phyloP scores from a whole-genome alignment of 2,113 vertebrate genomes.

The Percopsis transmontana region DNA sequence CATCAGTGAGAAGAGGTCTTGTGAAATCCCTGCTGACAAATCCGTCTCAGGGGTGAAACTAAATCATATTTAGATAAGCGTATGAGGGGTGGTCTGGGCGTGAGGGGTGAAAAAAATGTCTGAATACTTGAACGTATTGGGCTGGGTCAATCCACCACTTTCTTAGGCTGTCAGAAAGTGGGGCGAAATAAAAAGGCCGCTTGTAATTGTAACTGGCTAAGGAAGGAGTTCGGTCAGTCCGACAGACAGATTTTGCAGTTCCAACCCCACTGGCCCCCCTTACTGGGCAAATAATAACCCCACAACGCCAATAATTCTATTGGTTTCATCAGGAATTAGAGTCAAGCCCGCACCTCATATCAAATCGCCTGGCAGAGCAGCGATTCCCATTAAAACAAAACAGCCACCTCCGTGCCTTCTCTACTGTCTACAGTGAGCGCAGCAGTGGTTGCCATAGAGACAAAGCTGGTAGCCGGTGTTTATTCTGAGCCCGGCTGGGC shows the following conservation, averaged over 20 bases:
- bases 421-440: constrained; percentile 28
- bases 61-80: constrained; percentile 75
- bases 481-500: constrained; percentile 72
- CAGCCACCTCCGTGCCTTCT: constrained; percentile 17
- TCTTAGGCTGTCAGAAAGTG: constrained; percentile 58
- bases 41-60: constrained; percentile 62
- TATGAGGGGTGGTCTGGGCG: constrained; percentile 11
- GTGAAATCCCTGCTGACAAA: constrained; percentile 70
- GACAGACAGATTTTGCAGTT: constrained; percentile 41
- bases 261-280: constrained; percentile 41
- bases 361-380: constrained; percentile 12
- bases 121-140: constrained; percentile 65
- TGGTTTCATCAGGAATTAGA: constrained; percentile 3
- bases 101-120: constrained; percentile 64
- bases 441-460: constrained; percentile 75
- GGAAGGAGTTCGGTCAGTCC: constrained; percentile 30
- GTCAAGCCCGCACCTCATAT: background rate
- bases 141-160: constrained; percentile 69
- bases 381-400: constrained; percentile 7
- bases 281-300: background rate
- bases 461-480: constrained; percentile 67
- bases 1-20: constrained; percentile 49
- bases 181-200: constrained; percentile 47
- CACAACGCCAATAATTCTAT: background rate
- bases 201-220: constrained; percentile 51